Evolutionary conservation across 2,888 invertebrate genomes (phyloP), one percentile per base, ranked within the genome.

Genomic region (Eupeodes luniger): DNA sequence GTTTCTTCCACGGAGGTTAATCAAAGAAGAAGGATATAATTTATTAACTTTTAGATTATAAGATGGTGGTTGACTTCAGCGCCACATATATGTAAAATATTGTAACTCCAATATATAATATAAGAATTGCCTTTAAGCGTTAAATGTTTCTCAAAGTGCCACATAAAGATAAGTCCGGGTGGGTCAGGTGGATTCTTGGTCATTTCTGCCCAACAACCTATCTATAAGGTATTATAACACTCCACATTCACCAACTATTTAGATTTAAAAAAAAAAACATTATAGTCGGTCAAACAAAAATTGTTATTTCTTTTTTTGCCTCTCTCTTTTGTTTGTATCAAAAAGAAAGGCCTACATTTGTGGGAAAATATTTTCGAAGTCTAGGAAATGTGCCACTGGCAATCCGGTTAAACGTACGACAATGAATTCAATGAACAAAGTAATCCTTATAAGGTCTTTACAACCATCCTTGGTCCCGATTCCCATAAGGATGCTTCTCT

Each of bases 401-500:
- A 81, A 59, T 7, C 19, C 11, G 53, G 51, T 34, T 19, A 76
- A 79, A 77, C 19, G 19, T 55, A 53, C 40, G 47, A 36, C 51
- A 70, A 36, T 6, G 57, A 59, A 66, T 61, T 47, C 61, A 67
- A 59, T 66, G 81, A 64, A 66, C 62, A 75, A 79, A 51, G 53
- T 72, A 76, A 49, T 62, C 55, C 53, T 57, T 34, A 79, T 36
- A 84, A 77, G 55, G 49, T 72, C 53, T 76, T 80, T 55, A 49
- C 57, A 27, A 12, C 40, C 61, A 77, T 74, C 66, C 87, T 84
- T 87, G 80, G n/a, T 77, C 80, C 57, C 49, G 57, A 66, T 87
- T 81, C 61, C 7, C 57, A 40, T 74, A 44, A 74, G 84, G 4
- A 67, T 49, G 55, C 67, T 70, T 70, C 51, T 86, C 64, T 76